Conservation (phyloP, 2,113 vertebrate genomes). For the Xiphophorus couchianus region DNA sequence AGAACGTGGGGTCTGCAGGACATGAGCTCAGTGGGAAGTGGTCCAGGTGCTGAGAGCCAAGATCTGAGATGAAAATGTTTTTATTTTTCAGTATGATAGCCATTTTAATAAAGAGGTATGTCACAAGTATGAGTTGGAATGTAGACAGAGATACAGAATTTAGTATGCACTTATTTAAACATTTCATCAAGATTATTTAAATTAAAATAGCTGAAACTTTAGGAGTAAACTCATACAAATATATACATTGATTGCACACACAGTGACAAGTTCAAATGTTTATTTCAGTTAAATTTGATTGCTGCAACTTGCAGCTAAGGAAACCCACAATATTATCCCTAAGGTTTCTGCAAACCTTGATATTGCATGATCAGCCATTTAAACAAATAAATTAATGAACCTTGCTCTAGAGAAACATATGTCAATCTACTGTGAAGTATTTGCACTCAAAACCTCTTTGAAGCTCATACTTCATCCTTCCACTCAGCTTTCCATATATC, state of each 20-base stretch:
- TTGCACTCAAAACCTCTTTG: too few species aligned
- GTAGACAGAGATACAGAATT: background rate
- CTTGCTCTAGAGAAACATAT: too few species aligned
- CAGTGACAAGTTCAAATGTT: background rate
- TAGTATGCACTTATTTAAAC: background rate
- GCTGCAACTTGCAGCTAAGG: background rate
- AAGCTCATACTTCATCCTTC: too few species aligned
- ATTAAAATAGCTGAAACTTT: background rate
- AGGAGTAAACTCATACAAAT: background rate
- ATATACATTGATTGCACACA: background rate
- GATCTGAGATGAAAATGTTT: constrained; percentile 39
- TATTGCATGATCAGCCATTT: too few species aligned
- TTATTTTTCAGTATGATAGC: constrained; percentile 27
- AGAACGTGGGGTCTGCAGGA: constrained; percentile 64
- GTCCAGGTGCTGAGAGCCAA: constrained; percentile 52
- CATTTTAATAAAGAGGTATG: constrained; percentile 10
- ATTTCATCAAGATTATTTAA: background rate
- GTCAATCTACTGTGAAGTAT: too few species aligned
- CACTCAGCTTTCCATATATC: too few species aligned
- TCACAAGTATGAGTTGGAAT: background rate
- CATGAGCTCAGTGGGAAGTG: constrained; percentile 61
- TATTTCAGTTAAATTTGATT: background rate
- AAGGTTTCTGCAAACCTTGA: too few species aligned
- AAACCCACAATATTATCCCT: too few species aligned
- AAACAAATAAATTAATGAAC: too few species aligned